A percentile compares a stretch with the other conserved stretches of the same genome.
Conservation (phyloP, 2,888 invertebrate genomes). For the Cancer borealis region DNA sequence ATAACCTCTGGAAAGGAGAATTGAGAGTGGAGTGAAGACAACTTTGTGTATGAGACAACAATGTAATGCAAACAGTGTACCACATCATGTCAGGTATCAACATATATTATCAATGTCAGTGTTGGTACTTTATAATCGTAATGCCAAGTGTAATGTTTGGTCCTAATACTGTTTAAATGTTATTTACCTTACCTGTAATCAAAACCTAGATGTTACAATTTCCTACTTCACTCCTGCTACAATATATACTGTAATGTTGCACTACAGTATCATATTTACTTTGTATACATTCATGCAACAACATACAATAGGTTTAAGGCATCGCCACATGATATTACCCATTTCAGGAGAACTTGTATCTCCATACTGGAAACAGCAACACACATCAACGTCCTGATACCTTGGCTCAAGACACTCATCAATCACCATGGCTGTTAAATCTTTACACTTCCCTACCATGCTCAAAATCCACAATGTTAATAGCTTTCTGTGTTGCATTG, state of each 20-base stretch:
- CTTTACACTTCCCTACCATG: too few species aligned
- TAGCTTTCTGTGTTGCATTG: too few species aligned
- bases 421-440: too few species aligned
- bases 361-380: neutral
- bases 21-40: slow-evolving; percentile 67
- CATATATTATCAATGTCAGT: neutral
- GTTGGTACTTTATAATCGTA: neutral
- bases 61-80: slow-evolving; percentile 46
- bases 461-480: too few species aligned
- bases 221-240: neutral
- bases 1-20: slow-evolving; percentile 74
- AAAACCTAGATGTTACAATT: neutral
- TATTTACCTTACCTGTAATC: neutral
- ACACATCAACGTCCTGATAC: neutral
- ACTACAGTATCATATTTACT: neutral
- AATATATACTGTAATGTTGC: neutral
- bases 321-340: neutral
- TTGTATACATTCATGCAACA: neutral
- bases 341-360: neutral
- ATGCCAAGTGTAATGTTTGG: neutral
- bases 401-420: neutral
- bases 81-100: neutral
- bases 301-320: neutral
- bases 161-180: neutral
- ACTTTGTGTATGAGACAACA: slow-evolving; percentile 33